These are phyloP conservation scores for Megaceryle torquata DNA, from an alignment of 2,113 vertebrate genomes.

Conservation along the genomic window DNA sequence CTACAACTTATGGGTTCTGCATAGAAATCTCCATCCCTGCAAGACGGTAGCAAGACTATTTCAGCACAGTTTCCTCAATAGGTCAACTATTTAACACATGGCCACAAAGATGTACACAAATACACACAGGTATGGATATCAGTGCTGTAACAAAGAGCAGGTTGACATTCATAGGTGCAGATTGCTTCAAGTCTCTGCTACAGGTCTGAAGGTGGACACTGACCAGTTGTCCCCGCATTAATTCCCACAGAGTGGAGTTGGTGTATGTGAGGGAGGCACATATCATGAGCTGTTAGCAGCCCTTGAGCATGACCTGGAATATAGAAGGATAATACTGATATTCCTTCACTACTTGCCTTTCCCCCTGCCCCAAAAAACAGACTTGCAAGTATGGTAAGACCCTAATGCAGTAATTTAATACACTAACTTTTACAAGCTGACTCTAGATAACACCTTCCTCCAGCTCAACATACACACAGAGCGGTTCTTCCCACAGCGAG, in stretches of 20 bases:
- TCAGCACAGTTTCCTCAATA: not conserved
- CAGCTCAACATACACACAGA: not conserved
- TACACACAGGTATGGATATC: not conserved
- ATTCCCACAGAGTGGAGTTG: not conserved
- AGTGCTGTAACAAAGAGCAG: not conserved
- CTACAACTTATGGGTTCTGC: not conserved
- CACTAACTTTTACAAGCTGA: not conserved
- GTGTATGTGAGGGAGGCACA: not conserved
- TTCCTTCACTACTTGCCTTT: not conserved
- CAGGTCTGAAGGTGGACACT: not conserved
- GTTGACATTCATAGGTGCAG: not conserved
- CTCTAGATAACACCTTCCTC: not conserved
- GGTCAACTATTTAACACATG: not conserved
- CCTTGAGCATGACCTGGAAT: not conserved
- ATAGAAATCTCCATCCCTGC: not conserved
- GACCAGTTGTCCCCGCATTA: not conserved
- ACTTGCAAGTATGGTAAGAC: not conserved
- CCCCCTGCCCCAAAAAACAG: not conserved
- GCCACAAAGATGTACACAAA: not conserved
- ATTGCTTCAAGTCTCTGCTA: not conserved
- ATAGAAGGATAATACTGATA: not conserved
- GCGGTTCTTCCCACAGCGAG: not conserved
- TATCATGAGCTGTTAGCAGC: not conserved
- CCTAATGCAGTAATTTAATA: not conserved
- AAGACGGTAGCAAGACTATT: not conserved